A percentile compares a stretch with the other conserved stretches of the same genome.
These are phyloP conservation scores for Cuculus canorus DNA, from an alignment of 2,797 vertebrate species.

Conservation along the genomic window DNA sequence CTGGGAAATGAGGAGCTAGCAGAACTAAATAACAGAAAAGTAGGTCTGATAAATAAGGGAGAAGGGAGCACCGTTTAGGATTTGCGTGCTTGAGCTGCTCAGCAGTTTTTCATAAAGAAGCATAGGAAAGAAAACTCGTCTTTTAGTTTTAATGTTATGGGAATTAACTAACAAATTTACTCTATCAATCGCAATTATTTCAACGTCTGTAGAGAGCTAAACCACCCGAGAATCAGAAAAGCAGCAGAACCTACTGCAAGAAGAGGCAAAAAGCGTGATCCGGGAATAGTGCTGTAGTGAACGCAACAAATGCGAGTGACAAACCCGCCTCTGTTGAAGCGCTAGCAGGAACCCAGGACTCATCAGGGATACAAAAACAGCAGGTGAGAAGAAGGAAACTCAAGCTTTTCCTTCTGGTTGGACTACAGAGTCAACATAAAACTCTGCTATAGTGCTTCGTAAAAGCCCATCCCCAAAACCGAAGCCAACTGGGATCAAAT, in stretches of 20 bases:
- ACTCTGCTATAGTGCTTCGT: not conserved
- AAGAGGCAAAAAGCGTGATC: not conserved
- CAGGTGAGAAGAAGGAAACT: not conserved
- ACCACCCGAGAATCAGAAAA: not conserved
- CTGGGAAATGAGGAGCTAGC: not conserved
- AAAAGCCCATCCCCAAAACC: not conserved
- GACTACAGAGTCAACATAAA: not conserved
- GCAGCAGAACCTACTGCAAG: not conserved
- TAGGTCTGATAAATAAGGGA: constrained; percentile 4
- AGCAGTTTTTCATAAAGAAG: not conserved
- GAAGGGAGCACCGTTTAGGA: not conserved
- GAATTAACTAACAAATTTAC: constrained; percentile 42
- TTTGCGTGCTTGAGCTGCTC: not conserved
- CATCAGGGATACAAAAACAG: not conserved
- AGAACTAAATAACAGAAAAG: constrained; percentile 28
- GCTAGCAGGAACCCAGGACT: not conserved
- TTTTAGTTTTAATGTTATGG: constrained; percentile 26
- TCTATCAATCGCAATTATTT: constrained; percentile 19
- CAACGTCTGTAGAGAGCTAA: not conserved
- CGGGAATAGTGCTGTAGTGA: not conserved
- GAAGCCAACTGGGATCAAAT: not conserved
- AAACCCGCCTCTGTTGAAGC: not conserved
- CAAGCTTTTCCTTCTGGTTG: not conserved
- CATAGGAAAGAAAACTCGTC: not conserved
- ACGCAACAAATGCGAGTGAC: not conserved